Base-by-base conservation (phyloP, 1,140 invertebrate genomes). In the Drosophila pandora region DNA sequence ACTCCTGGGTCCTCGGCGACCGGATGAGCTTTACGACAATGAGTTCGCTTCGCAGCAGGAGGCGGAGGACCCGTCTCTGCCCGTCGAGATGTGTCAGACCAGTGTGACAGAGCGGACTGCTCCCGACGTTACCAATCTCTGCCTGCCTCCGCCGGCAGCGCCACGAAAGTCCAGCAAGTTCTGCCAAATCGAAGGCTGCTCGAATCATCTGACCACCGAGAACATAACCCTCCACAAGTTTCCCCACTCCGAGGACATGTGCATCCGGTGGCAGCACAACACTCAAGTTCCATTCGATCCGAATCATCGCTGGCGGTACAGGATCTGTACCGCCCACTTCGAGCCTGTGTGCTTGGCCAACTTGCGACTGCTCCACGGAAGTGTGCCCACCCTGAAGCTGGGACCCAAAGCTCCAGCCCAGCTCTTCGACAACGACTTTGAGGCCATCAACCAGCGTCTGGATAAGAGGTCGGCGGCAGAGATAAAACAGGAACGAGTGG, bases 311-410 rank as follows among this genome's bases (percentile, higher is more conserved):
- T 83, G 75, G 80, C 79, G 90, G 0, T 84, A 91, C 28, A 85
- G 90, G 22, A 85, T 91, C 9, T 91, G 90, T 55, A 91, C 82
- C 54, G 79, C 70, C 0, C 90, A 91, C 25, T 91, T 91, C n/a
- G 71, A 88, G 13, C 77, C 79, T 7, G 61, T 84, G 13, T 91
- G 90, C 13, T 53, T 91, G 53, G 45, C 70, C 10, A 88, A 79
- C 8, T 65, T 71, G 76, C 61, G 83, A 0, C 48, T 88, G 10
- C 34, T 88, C 12, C 79, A 89, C 9, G 90, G 90, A 17, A 90
- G 90, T 23, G 90, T 91, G 48, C 90, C 90, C 23, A 91, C 90
- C 0, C 22, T 90, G 1, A 72, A 82, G 7, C 59, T 91, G 45
- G 90, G 90, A 0, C 62, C 71, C 3, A 72, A 77, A 28, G 90